A percentile compares a stretch with the other conserved stretches of the same genome.
These are phyloP conservation scores for Ammodytes dubius DNA, from an alignment of 2,113 vertebrate species.

Conservation along the genomic window DNA sequence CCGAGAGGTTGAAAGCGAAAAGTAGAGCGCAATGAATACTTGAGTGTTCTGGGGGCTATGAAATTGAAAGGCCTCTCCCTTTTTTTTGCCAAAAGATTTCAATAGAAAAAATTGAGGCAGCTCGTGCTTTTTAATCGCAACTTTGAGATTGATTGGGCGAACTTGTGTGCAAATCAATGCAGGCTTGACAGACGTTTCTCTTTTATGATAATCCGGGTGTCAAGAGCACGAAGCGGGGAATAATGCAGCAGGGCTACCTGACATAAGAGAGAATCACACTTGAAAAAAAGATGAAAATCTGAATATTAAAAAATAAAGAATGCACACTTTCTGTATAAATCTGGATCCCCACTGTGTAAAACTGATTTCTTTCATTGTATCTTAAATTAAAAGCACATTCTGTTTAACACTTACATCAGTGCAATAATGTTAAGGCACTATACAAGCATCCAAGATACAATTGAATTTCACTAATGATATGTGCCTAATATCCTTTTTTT, in stretches of 20 bases:
- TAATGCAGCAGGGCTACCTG: slow-evolving; percentile 65
- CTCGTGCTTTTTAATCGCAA: slow-evolving; percentile 79
- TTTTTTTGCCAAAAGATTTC: slow-evolving; percentile 84
- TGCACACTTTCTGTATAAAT: slow-evolving; percentile 16
- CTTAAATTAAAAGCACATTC: slow-evolving; percentile 8
- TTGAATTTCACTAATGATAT: slow-evolving; percentile 30
- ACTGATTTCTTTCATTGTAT: neutral
- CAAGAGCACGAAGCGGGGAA: slow-evolving; percentile 55
- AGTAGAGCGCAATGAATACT: slow-evolving; percentile 88
- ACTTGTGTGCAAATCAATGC: slow-evolving; percentile 75
- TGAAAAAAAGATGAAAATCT: slow-evolving; percentile 17
- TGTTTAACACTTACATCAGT: slow-evolving; percentile 26
- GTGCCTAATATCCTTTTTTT: slow-evolving; percentile 16
- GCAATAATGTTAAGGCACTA: slow-evolving; percentile 11
- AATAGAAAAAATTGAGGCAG: slow-evolving; percentile 72
- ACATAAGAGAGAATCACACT: slow-evolving; percentile 46
- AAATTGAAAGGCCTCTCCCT: slow-evolving; percentile 88
- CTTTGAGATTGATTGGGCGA: slow-evolving; percentile 79
- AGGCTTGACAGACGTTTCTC: slow-evolving; percentile 67
- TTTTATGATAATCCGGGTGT: slow-evolving; percentile 81
- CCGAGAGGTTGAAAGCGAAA: slow-evolving; percentile 89
- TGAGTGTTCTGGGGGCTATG: slow-evolving; percentile 88
- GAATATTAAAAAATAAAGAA: slow-evolving; percentile 13
- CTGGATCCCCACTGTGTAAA: neutral
- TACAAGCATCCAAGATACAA: slow-evolving; percentile 10